Base-by-base conservation (phyloP, 2,888 invertebrate species). In the Ferdinandea cuprea region DNA sequence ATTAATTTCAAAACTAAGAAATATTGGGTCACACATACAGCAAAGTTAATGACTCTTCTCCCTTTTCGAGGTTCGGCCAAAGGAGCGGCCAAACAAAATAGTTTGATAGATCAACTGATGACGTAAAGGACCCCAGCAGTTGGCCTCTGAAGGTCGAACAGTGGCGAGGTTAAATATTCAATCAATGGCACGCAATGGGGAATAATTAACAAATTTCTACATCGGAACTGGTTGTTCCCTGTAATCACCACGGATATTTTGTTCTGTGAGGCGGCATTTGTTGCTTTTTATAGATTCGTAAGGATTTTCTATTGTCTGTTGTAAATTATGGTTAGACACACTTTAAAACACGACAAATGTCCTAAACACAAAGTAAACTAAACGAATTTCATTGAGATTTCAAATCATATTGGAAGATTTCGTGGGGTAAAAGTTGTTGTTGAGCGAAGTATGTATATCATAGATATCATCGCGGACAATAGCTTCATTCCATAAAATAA, bases 71-170 rank as follows among this genome's bases (percentile, higher is more conserved):
- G 73, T 61, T 73, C 7, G 68, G 79, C 54, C 28, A 28, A n/a
- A 61, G 81, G 81, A 59, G 81, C 48, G 81, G 81, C 71, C 21
- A 44, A 1, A 63, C 50, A 46, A 58, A 74, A 74, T 52, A 59
- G 54, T 61, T 50, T 52, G 69, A 76, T 59, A 17, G 46, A 59
- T 81, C 28, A 58, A 65, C 40, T 50, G 30, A 63, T 81, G 65
- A 66, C 71, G 66, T 48, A 66, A 76, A 40, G 46, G 8, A 37
- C 28, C 30, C 3, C 17, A 40, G 30, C 50, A 46, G n/a, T 73
- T 68, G 59, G 48, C 73, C 56, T 58, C 4, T 17, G 46, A 81
- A 81, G 76, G 81, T 56, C 71, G 54, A 61, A 56, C 28, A 19
- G 17, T 40, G 37, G 28, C 15, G 37, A 50, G 54, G 71, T 65